These are phyloP conservation scores for Drosophila ogumai DNA, from an alignment of 1,140 invertebrate species.

Conservation along the genomic window DNA sequence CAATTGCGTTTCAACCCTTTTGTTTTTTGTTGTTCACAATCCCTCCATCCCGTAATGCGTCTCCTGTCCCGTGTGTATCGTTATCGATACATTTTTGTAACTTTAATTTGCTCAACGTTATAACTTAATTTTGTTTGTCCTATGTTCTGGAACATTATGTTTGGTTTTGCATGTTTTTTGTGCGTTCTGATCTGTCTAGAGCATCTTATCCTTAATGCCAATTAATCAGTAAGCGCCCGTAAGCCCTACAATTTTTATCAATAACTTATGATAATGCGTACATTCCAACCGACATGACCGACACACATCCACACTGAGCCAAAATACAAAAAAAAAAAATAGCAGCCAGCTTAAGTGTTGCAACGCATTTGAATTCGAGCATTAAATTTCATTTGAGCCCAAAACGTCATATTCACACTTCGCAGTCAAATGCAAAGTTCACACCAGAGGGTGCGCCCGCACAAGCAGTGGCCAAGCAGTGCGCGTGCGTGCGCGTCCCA, in stretches of 20 bases:
- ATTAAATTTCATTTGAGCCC: slow-evolving; percentile 19
- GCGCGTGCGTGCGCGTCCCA: slow-evolving; percentile 4
- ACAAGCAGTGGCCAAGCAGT: slow-evolving; percentile 20
- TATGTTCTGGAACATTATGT: slow-evolving; percentile 30
- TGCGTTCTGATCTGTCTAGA: slow-evolving; percentile 42
- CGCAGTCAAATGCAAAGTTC: slow-evolving; percentile 33
- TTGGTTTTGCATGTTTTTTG: slow-evolving; percentile 64
- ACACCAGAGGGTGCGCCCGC: slow-evolving; percentile 4
- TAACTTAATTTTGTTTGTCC: slow-evolving; percentile 19
- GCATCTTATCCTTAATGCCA: slow-evolving; percentile 25
- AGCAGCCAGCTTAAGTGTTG: slow-evolving; percentile 17
- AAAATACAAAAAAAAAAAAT: not conserved
- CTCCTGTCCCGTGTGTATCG: slow-evolving; percentile 6
- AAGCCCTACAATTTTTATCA: slow-evolving; percentile 11
- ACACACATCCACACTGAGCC: slow-evolving; percentile 18
- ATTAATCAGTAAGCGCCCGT: slow-evolving; percentile 17
- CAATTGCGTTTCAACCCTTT: slow-evolving; percentile 49
- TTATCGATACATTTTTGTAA: slow-evolving; percentile 17
- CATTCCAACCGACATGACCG: slow-evolving; percentile 44
- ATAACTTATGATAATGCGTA: slow-evolving; percentile 29
- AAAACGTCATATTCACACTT: slow-evolving; percentile 2
- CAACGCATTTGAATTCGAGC: slow-evolving; percentile 45
- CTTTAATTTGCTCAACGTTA: slow-evolving; percentile 22
- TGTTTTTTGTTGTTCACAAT: slow-evolving; percentile 40
- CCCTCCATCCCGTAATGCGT: slow-evolving; percentile 13